Evolutionary conservation across 2,888 invertebrate species (phyloP), one percentile per base, ranked within the genome.

Genomic region (Cephus pulcher): DNA sequence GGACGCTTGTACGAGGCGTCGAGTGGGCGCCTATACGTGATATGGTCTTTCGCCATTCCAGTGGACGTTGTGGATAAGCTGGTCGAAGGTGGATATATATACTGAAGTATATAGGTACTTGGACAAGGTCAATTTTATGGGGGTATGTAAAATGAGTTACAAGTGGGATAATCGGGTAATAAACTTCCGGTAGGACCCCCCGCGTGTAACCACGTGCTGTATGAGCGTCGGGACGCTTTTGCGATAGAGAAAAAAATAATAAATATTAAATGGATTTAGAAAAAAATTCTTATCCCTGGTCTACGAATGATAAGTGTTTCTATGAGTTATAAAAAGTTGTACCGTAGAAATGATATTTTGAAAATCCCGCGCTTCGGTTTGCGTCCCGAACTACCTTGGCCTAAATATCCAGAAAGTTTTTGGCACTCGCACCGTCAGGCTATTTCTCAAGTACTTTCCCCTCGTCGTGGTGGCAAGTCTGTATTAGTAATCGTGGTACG

Each of bases 151-250:
- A 74, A 35, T 40, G 35, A 35, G 11, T 1, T 40, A 35, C 74
- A 34, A 74, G 34, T 34, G 11, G 74, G 23, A 74, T 74, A 74
- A 74, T 75, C 34, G 74, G 35, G 71, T 76, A 76, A 78, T 77
- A 83, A 84, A 80, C 74, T 79, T 34, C 75, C 75, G 78, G 33
- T 34, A 76, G 77, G 69, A 80, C 81, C 79, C 84, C 84, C 83
- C 80, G 80, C 77, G 76, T 76, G 81, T 15, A 23, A 12, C 74
- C 74, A 74, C 35, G 23, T 11, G 34, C 12, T 6, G 11, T 11
- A 12, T 1, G 37, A 12, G 37, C 37, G 37, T 37, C 37, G 37
- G 37, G 12, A 6, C 40, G 40, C 15, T 6, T 15, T 15, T 40
- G 40, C 40, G 15, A 37, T 12, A 15, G 4, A 12, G 15, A 15